Evolutionary conservation across 1,140 invertebrate species (phyloP).

Genomic region (Bacillus rossius): DNA sequence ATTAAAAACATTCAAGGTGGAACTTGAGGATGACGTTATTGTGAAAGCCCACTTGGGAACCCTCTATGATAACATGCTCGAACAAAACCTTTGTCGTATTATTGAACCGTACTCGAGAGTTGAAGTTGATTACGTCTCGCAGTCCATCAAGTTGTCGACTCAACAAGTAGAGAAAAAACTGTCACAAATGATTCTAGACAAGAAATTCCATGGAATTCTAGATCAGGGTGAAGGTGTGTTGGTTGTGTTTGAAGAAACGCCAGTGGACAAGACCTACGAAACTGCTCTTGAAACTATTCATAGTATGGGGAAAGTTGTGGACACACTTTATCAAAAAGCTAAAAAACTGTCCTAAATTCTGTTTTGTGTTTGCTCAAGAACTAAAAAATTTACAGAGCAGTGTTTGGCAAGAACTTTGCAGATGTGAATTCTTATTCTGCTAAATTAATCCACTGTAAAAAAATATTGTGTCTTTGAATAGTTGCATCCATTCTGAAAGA

Average conservation of each 20-base stretch:
- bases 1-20: constrained; percentile 77
- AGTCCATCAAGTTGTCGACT: constrained; percentile 82
- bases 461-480: background rate
- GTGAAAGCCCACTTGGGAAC: constrained; percentile 94
- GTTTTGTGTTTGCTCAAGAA: constrained; percentile 1
- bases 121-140: constrained; percentile 73
- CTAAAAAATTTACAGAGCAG: background rate
- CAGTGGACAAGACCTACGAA: constrained; percentile 96
- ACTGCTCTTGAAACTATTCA: constrained; percentile 95
- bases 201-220: constrained; percentile 93
- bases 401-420: background rate
- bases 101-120: constrained; percentile 98
- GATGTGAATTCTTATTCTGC: background rate
- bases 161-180: constrained; percentile 96
- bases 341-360: constrained; percentile 87
- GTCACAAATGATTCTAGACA: constrained; percentile 99
- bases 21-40: constrained; percentile 94
- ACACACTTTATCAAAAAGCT: constrained; percentile 96
- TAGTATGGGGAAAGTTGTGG: constrained; percentile 98
- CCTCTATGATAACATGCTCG: constrained; percentile 97
- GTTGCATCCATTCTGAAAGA: background rate
- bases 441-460: background rate
- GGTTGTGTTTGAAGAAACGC: constrained; percentile 94
- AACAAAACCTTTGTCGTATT: constrained; percentile 97
- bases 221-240: constrained; percentile 97